Evolutionary conservation across 2,113 vertebrate genomes (phyloP), one percentile per base, ranked within the genome.

Genomic region (Hypomesus transpacificus): DNA sequence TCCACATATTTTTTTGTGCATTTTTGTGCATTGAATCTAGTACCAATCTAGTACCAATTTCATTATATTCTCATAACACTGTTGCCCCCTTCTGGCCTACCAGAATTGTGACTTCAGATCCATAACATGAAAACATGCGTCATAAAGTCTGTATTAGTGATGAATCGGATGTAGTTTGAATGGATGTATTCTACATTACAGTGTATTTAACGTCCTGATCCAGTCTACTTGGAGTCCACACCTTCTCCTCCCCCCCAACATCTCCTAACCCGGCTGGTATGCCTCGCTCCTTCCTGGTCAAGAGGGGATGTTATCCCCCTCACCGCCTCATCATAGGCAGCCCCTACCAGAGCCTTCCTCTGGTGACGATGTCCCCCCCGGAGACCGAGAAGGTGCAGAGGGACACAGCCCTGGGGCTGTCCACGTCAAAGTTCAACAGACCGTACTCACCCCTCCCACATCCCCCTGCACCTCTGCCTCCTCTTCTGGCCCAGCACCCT

Each of bases 211-310:
- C 69, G 0, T 34, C 18, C 46, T 59, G 39, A 51, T 34, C 58
- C 24, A 34, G 67, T 56, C 64, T 16, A 31, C 14, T 22, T 3
- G 58, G 8, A 66, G 16, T 24, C 64, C 1, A 73, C 5, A 17
- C 14, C 52, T 4, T 62, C 64, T 28, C 14, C 14, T 46, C 7
- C 26, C 3, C n/a, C 58, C 2, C 31, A 4, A 20, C 24, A 54
- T 52, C 46, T 65, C 14, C 16, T 18, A 54, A 20, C 26, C 39
- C 46, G 68, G 67, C 16, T 46, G 9, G 39, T 14, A 92, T 92
- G 91, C 91, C 91, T 73, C 90, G 91, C 18, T 92, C 91, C 1
- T 92, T 92, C 74, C 70, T 92, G 84, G 90, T 92, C 60, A 92
- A 89, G 71, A 82, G 88, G n/a, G 87, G 85, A 70, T 83, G 85